Conservation (phyloP, 2,888 invertebrate genomes). For the Dasypolia templi region DNA sequence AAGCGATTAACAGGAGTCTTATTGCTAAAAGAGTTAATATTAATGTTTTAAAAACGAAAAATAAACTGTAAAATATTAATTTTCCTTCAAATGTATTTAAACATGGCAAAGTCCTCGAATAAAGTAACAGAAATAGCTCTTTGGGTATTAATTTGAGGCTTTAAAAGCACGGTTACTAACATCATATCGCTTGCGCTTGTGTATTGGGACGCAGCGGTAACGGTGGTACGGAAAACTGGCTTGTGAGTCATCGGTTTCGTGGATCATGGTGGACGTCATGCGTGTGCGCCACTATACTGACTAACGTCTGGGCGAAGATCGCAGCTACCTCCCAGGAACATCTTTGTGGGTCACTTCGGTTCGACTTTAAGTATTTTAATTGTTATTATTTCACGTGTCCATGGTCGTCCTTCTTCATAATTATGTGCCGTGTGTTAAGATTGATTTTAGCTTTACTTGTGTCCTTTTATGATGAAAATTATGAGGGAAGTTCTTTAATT, state of each 20-base stretch:
- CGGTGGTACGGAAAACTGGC: slow-evolving; percentile 85
- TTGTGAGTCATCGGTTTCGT: slow-evolving; percentile 81
- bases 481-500: neutral
- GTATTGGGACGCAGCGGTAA: slow-evolving; percentile 72
- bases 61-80: neutral
- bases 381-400: neutral
- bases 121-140: neutral
- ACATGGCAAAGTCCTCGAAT: neutral
- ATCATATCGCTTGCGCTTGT: slow-evolving; percentile 63
- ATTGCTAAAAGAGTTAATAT: neutral
- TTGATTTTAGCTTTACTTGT: neutral
- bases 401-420: neutral
- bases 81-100: neutral
- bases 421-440: neutral
- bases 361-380: neutral
- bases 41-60: neutral
- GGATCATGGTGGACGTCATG: slow-evolving; percentile 75
- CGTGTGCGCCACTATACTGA: slow-evolving; percentile 71
- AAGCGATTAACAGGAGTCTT: neutral
- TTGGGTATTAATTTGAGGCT: neutral
- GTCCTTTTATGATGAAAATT: no score
- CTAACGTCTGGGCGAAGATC: slow-evolving; percentile 52
- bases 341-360: slow-evolving; percentile 35
- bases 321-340: slow-evolving; percentile 25
- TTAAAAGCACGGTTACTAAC: neutral